Evolutionary conservation across 2,113 vertebrate species (phyloP).

Genomic region (Isurus oxyrinchus): DNA sequence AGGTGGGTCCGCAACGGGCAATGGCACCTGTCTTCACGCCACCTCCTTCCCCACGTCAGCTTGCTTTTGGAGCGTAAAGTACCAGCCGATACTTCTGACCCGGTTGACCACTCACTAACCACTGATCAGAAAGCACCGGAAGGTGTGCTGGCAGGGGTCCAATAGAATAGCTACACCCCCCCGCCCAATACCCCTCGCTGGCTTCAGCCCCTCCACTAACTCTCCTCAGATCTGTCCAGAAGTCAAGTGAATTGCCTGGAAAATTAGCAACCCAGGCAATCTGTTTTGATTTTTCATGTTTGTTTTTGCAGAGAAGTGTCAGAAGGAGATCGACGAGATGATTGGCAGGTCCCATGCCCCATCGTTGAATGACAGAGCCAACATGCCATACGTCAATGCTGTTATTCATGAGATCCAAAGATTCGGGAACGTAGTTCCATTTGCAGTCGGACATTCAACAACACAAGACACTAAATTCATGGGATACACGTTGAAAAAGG

Average conservation of each 20-base stretch:
- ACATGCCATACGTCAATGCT: slow-evolving; percentile 41
- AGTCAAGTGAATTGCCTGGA: no score
- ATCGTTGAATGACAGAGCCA: slow-evolving; percentile 30
- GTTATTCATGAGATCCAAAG: slow-evolving; percentile 42
- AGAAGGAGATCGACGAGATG: slow-evolving; percentile 37
- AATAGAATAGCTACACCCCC: neutral
- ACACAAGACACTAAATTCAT: slow-evolving; percentile 40
- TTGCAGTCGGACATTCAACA: slow-evolving; percentile 36
- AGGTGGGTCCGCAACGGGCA: no score
- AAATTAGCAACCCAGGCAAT: neutral
- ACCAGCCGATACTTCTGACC: neutral
- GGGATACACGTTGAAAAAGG: slow-evolving; percentile 42
- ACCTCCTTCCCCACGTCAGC: no score
- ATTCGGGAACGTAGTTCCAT: slow-evolving; percentile 38
- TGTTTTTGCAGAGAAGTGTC: slow-evolving; percentile 25
- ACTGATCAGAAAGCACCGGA: neutral
- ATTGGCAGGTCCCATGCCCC: slow-evolving; percentile 34
- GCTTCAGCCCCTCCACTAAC: no score
- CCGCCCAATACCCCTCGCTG: no score
- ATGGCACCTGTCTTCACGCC: no score
- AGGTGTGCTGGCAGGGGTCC: neutral
- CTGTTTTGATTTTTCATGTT: neutral
- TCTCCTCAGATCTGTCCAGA: no score
- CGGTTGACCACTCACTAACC: neutral
- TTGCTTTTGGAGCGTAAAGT: no score